A percentile compares a stretch with the other conserved stretches of the same genome.
These are phyloP conservation scores for Deilephila elpenor DNA, from an alignment of 2,888 invertebrate species.

Conservation along the genomic window DNA sequence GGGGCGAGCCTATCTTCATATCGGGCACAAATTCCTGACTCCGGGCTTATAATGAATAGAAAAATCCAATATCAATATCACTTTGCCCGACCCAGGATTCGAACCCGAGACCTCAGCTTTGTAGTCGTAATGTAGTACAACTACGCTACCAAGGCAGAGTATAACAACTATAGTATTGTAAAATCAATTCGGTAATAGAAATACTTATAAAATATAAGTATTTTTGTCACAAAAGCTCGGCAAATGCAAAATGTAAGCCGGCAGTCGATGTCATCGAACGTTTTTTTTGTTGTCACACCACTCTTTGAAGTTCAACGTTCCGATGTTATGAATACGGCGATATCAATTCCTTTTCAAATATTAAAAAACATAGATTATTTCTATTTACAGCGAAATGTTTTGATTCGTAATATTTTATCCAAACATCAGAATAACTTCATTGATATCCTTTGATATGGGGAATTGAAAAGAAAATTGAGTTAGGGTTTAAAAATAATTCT, in stretches of 20 bases:
- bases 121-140: too few species aligned
- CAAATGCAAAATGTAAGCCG: background rate
- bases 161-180: too few species aligned
- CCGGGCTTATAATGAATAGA: too few species aligned
- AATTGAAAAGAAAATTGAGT: background rate
- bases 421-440: background rate
- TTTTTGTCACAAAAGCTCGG: slow-evolving; percentile 3
- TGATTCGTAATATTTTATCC: background rate
- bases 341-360: background rate
- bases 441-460: background rate
- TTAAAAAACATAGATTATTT: slow-evolving; percentile 11
- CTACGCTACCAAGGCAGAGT: too few species aligned
- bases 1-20: too few species aligned
- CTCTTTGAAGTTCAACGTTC: slow-evolving; percentile 1
- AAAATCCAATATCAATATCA: too few species aligned
- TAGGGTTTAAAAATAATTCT: background rate
- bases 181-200: too few species aligned
- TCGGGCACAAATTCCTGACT: too few species aligned
- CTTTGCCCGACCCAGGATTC: too few species aligned
- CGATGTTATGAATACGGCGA: slow-evolving; percentile 11
- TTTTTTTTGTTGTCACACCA: slow-evolving; percentile 1
- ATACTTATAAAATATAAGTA: background rate
- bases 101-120: too few species aligned
- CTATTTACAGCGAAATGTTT: background rate
- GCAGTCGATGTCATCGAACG: background rate